Base-by-base conservation (phyloP, 92 coral and sea anemone genomes). In the Porites evermanni region DNA sequence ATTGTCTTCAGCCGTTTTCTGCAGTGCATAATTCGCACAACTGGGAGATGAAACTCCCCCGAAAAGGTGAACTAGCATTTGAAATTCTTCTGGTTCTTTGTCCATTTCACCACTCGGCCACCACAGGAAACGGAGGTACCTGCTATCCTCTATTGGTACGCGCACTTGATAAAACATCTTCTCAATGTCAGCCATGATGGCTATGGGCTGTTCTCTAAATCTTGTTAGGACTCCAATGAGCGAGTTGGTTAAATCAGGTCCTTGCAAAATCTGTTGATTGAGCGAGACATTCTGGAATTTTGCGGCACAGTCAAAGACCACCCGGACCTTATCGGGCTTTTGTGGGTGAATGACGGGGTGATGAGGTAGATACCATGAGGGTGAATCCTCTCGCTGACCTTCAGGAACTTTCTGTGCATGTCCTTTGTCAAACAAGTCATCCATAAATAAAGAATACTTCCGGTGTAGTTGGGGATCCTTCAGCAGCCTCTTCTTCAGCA, bases 191-290 rank as follows among this genome's bases (percentile, higher is more conserved):
- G 29, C 29, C 29, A 26, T 26, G 29, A 26, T 26, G 17, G 59
- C 73, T 66, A 79, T 77, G 24, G 88, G 72, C 50, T 88, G 87
- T 77, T 88, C 87, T 18, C 92, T 59, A 71, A 92, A 92, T 64
- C 94, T 73, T 7, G 89, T 91, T 53, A 91, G 64, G 12, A 83
- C 94, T 47, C 94, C 92, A 53, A 75, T 82, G 29, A 89, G 84
- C 12, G 95, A 69, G 77, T 89, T 89, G 53, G 93, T 89, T 52
- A 91, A 65, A 64, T 91, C 94, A 87, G 92, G 94, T 78, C 92
- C 94, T 88, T 89, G 90, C 81, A 91, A 52, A 44, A 92, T 76
- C 89, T 92, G 89, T 74, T 86, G 86, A 66, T 92, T 85, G 4
- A 92, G 89, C 52, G 89, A 89, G 21, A 80, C 70, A 24, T 81